Evolutionary conservation across 2,113 vertebrate species (phyloP), one percentile per base, ranked within the genome.

Genomic region (Neoarius graeffei): DNA sequence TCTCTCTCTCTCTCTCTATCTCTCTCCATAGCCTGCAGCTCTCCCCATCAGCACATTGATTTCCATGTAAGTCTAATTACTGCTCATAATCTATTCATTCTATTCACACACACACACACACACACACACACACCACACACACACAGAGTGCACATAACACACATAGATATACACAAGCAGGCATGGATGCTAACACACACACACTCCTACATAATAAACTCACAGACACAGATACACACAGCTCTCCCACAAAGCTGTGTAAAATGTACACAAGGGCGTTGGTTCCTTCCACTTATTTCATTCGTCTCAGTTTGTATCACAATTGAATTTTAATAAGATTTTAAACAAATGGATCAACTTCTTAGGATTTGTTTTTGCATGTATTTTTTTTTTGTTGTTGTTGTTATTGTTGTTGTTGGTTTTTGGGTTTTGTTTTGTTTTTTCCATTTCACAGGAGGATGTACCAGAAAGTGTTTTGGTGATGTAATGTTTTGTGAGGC

Each of bases 131-230:
- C 8, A 10, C 77, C 5, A 64, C 27, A 54, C 50, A 57, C 56
- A 42, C 42, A 42, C 42, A 42, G 42, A 42, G 42, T 4, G 42
- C 42, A 42, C 42, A 42, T 4, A 42, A 42, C 42, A 74, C n/a
- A 64, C 86, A 84, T 42, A 62, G 71, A 81, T 69, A 50, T 25
- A 79, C 3, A 69, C 66, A 87, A 54, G 64, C 56, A 86, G 48
- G 52, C 83, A 81, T 42, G 62, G 52, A 79, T 9, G 73, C 20
- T 20, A 20, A 71, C 20, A 42, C 85, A 80, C 48, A 76, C 84
- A 60, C 93, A 91, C 92, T 69, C 93, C 94, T 95, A 95, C 96
- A 96, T 97, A 97, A 98, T 97, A 98, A 97, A 95, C 48, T 15
- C 54, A 6, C 14, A 27, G 11, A 27, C 54, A 6, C 14, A 27